Conservation (phyloP, 2,888 invertebrate genomes). For the Drosophila pseudotakahashii region DNA sequence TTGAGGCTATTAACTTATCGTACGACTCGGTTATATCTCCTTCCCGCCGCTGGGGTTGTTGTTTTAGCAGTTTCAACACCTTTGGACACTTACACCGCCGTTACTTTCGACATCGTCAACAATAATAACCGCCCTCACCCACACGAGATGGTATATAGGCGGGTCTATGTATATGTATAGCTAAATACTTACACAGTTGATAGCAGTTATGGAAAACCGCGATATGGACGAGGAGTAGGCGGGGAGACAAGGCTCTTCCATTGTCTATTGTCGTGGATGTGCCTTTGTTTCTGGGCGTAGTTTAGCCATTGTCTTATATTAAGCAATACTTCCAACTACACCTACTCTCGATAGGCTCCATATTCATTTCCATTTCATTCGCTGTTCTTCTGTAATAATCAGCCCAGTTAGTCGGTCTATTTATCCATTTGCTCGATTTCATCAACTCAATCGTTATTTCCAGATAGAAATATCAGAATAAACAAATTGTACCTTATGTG, state of each 20-base stretch:
- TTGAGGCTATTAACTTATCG: slow-evolving; percentile 44
- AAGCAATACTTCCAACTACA: slow-evolving; percentile 27
- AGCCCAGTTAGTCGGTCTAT: slow-evolving; percentile 23
- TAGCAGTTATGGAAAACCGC: slow-evolving; percentile 37
- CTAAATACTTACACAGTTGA: slow-evolving; percentile 27
- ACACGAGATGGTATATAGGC: slow-evolving; percentile 12
- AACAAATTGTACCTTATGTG: slow-evolving; percentile 52
- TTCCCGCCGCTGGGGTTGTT: slow-evolving; percentile 17
- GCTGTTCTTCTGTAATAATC: slow-evolving; percentile 11
- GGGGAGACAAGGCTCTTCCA: slow-evolving; percentile 25
- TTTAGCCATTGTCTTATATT: slow-evolving; percentile 43
- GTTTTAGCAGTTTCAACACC: slow-evolving; percentile 52
- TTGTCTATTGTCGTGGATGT: slow-evolving; percentile 59
- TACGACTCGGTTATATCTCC: slow-evolving; percentile 8
- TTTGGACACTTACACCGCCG: slow-evolving; percentile 32
- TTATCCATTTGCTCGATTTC: slow-evolving; percentile 44
- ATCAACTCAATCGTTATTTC: slow-evolving; percentile 42
- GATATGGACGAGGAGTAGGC: not conserved
- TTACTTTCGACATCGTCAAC: slow-evolving; percentile 44
- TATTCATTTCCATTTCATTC: slow-evolving; percentile 16
- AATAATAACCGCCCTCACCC: slow-evolving; percentile 30
- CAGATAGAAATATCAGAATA: slow-evolving; percentile 19
- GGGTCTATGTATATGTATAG: not conserved
- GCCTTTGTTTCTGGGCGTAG: slow-evolving; percentile 40
- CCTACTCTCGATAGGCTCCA: slow-evolving; percentile 5